These are phyloP conservation scores for Orthosia cruda DNA, from an alignment of 2,888 invertebrate genomes.

Conservation along the genomic window DNA sequence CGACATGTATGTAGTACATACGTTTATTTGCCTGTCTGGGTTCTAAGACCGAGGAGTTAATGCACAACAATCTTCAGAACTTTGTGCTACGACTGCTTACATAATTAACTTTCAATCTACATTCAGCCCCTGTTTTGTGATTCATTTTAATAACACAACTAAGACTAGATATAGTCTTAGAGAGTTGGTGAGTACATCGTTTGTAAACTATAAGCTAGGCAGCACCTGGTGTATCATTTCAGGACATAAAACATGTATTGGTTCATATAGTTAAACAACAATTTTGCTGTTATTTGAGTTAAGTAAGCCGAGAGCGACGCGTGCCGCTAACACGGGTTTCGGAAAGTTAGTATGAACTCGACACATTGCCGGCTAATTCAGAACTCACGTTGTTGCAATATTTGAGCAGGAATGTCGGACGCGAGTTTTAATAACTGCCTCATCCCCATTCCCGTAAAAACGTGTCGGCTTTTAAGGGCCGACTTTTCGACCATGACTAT, in stretches of 20 bases:
- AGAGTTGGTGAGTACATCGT: background rate
- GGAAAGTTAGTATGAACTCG: conserved; percentile 71
- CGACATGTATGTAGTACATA: conserved; percentile 1
- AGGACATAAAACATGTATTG: conserved; percentile 30
- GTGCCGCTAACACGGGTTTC: conserved; percentile 45
- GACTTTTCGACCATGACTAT: conserved; percentile 35
- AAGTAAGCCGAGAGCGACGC: conserved; percentile 27
- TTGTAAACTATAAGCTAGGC: conserved; percentile 5
- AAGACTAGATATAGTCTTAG: conserved; percentile 7
- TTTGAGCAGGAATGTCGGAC: conserved; percentile 71
- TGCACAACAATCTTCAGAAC: conserved; percentile 29
- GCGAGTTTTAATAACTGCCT: conserved; percentile 64
- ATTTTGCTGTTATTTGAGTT: conserved; percentile 45
- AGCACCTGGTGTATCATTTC: conserved; percentile 34
- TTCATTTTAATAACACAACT: conserved; percentile 1
- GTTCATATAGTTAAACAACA: conserved; percentile 35
- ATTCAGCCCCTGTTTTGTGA: conserved; percentile 1
- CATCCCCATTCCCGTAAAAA: conserved; percentile 46
- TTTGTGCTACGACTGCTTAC: background rate
- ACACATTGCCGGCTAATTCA: conserved; percentile 67
- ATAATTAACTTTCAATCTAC: conserved; percentile 24
- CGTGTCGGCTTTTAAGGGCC: conserved; percentile 31
- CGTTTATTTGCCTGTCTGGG: background rate
- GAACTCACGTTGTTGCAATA: conserved; percentile 74
- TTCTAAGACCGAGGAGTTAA: background rate